These are phyloP conservation scores for Xyrichtys novacula DNA, from an alignment of 2,797 vertebrate genomes.

Conservation along the genomic window DNA sequence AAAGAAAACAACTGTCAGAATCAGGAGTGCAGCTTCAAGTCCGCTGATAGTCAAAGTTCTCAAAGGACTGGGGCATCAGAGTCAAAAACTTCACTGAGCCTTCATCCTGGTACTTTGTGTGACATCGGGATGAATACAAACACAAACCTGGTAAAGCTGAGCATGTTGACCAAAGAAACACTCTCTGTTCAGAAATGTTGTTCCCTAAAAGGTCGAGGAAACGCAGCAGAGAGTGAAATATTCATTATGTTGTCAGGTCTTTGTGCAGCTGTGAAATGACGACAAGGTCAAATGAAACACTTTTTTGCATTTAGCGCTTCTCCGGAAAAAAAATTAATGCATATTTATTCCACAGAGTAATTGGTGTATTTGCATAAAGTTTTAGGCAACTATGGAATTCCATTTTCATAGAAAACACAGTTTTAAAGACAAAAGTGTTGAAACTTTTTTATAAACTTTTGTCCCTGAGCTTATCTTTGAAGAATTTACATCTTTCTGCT, in stretches of 20 bases:
- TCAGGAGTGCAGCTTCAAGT: not conserved
- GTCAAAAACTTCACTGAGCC: conserved; percentile 11
- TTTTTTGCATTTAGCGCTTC: conserved; percentile 19
- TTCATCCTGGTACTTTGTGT: too few species aligned
- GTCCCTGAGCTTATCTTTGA: not conserved
- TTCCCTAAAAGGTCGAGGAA: not conserved
- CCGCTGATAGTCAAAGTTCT: conserved; percentile 16
- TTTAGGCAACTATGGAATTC: conserved; percentile 19
- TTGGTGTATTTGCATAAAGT: conserved; percentile 49
- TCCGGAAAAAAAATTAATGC: conserved; percentile 9
- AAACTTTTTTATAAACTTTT: conserved; percentile 27
- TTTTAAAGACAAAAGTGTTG: conserved; percentile 23
- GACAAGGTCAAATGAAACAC: conserved; percentile 38
- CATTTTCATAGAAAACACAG: conserved; percentile 17
- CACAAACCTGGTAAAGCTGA: not conserved
- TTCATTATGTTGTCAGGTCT: conserved; percentile 1
- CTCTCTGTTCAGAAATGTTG: not conserved
- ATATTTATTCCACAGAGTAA: conserved; percentile 37
- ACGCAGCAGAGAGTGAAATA: not conserved
- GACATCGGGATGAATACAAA: too few species aligned
- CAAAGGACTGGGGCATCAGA: conserved; percentile 9
- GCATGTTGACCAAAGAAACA: not conserved
- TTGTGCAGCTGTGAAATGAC: conserved; percentile 5
- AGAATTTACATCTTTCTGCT: not conserved
- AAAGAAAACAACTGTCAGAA: not conserved